Evolutionary conservation across 2,888 invertebrate species (phyloP).

Genomic region (Eucera pruinosa): DNA sequence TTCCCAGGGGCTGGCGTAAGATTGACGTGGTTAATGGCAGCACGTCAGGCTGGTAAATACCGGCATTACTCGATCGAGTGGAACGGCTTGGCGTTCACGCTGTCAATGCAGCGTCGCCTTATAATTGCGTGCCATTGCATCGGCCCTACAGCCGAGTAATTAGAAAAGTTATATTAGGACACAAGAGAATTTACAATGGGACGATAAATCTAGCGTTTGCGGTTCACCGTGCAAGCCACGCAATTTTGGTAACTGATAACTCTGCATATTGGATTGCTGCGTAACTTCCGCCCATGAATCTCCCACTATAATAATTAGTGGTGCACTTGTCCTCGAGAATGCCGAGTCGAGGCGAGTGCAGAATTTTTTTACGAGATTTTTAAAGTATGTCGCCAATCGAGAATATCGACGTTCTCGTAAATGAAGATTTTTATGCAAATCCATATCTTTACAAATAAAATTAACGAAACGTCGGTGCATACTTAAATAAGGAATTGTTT

Average conservation of each 20-base stretch:
- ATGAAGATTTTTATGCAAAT: too few species aligned
- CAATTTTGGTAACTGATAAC: background rate
- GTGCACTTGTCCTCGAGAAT: too few species aligned
- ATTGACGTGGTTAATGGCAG: conserved; percentile 26
- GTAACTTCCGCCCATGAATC: too few species aligned
- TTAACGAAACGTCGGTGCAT: too few species aligned
- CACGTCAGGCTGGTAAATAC: conserved; percentile 24
- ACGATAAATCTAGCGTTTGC: conserved; percentile 37
- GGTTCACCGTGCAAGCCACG: background rate
- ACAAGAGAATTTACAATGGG: conserved; percentile 22
- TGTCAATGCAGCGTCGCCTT: conserved; percentile 35
- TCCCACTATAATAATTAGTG: too few species aligned
- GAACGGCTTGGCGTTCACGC: background rate
- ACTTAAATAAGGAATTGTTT: too few species aligned
- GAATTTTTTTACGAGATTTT: too few species aligned
- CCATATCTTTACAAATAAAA: too few species aligned
- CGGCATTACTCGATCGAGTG: conserved; percentile 20
- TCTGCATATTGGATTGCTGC: too few species aligned
- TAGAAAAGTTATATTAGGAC: conserved; percentile 54
- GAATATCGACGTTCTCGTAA: too few species aligned
- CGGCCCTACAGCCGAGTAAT: conserved; percentile 27
- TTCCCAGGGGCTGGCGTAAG: conserved; percentile 10
- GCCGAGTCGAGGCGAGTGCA: too few species aligned
- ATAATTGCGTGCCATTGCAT: conserved; percentile 38
- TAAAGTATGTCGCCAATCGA: too few species aligned